Conservation (phyloP, 2,797 vertebrate species). For the Amazonetta brasiliensis region DNA sequence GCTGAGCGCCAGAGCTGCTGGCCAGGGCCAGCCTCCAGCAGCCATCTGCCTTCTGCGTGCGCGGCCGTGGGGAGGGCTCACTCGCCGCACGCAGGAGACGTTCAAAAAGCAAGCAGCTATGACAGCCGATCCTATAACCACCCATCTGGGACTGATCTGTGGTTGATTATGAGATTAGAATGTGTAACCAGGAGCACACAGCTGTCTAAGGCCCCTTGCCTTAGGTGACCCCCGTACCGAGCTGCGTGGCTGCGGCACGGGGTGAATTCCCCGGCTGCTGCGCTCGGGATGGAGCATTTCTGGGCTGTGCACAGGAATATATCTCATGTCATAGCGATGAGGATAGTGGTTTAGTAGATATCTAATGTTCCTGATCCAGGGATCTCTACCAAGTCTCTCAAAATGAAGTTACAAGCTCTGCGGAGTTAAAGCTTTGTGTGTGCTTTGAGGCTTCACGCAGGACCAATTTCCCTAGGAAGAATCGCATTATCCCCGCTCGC, state of each 20-base stretch:
- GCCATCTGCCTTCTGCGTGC: not conserved
- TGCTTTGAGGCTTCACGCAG: not conserved
- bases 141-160: not conserved
- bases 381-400: not conserved
- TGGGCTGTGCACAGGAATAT: not conserved
- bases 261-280: not conserved
- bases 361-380: not conserved
- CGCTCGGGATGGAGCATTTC: not conserved
- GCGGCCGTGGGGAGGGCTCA: not conserved
- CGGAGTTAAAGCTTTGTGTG: not conserved
- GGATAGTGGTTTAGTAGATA: not conserved
- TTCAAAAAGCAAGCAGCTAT: not conserved
- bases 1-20: not conserved
- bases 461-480: not conserved
- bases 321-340: not conserved
- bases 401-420: not conserved
- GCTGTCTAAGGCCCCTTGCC: not conserved
- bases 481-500: not conserved
- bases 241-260: not conserved
- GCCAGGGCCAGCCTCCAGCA: not conserved
- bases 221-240: not conserved
- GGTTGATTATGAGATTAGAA: not conserved
- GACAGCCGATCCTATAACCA: rapidly evolving
- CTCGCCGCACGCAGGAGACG: not conserved
- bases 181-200: not conserved